These are phyloP conservation scores for Pristionchus arcanus DNA, from an alignment of 2,888 invertebrate species.

Conservation along the genomic window DNA sequence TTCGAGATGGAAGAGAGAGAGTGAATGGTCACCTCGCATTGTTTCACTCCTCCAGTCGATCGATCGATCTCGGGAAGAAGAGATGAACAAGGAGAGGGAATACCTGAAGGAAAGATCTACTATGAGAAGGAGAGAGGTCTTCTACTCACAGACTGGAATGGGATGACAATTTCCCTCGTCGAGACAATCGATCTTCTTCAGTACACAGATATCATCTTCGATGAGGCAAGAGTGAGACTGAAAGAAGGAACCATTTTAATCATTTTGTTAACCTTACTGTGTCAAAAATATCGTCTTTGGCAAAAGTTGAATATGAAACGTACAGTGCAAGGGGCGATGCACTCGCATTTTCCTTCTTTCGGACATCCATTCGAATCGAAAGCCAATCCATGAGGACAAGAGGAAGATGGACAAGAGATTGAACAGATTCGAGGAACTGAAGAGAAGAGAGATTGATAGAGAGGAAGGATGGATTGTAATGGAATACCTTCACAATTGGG, in stretches of 20 bases:
- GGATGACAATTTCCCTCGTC: conserved; percentile 60
- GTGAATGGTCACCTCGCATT: not conserved
- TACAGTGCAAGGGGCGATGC: conserved; percentile 63
- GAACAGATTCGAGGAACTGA: conserved; percentile 48
- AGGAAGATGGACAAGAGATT: conserved; percentile 57
- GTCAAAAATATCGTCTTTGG: not conserved
- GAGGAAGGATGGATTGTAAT: not conserved
- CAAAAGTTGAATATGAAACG: not conserved
- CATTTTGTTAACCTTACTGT: too few species aligned
- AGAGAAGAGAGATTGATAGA: not conserved
- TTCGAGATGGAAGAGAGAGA: not conserved
- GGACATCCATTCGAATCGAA: conserved; percentile 69
- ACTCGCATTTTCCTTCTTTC: conserved; percentile 66
- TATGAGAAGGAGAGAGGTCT: not conserved
- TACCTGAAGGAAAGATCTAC: conserved; percentile 54
- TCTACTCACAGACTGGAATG: conserved; percentile 62
- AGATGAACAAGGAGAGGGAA: conserved; percentile 59
- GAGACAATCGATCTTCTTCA: conserved; percentile 60
- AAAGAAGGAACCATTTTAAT: not conserved
- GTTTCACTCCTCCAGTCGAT: conserved; percentile 35
- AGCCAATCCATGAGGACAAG: conserved; percentile 65
- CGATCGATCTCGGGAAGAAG: conserved; percentile 2
- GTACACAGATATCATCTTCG: conserved; percentile 62
- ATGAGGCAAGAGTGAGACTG: conserved; percentile 46
- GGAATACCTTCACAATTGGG: conserved; percentile 64